Base-by-base conservation (phyloP, 2,113 vertebrate species). In the Gambusia affinis region DNA sequence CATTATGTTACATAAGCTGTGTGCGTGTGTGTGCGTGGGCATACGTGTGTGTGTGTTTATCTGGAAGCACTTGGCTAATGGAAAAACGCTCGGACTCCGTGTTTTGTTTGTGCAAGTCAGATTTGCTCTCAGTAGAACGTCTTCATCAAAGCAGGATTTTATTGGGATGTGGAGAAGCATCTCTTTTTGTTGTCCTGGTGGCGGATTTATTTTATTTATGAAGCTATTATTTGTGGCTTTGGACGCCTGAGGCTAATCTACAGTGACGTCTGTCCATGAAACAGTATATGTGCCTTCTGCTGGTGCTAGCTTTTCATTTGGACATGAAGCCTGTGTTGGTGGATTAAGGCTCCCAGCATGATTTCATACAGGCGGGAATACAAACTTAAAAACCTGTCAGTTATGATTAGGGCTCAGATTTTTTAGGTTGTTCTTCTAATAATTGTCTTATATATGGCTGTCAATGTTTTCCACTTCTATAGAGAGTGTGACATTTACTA, bases 191-290 rank as follows among this genome's bases (percentile, higher is more conserved):
- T 60, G 27, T 47, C 8, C 67, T 62, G 67, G 76, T 71, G 75
- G 4, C 61, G 86, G 85, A 80, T 78, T 57, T 87, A 74, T 80
- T 81, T 87, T 90, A 88, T 88, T 87, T 75, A 89, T 87, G 78
- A 87, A 30, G 7, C 44, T 67, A 78, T 81, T 85, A 72, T 84
- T 82, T 62, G 63, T 2, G 76, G 71, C 75, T 83, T 24, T 64
- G 79, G 7, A 28, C 8, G 68, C 81, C 75, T 4, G 64, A 72
- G 77, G 81, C 86, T 78, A 72, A 83, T 88, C 73, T 35, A 2
- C 28, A 29, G 70, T 76, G 73, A 84, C 72, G 44, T 78, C 30
- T 73, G 70, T 81, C 54, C 64, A 67, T 27, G 81, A 70, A 68
- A 24, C 60, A 2, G 60, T 67, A 27, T 29, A 51, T 51, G n/a